phyloP scores from a whole-genome alignment of 2,888 invertebrate genomes.

The Pilophorus perplexus region DNA sequence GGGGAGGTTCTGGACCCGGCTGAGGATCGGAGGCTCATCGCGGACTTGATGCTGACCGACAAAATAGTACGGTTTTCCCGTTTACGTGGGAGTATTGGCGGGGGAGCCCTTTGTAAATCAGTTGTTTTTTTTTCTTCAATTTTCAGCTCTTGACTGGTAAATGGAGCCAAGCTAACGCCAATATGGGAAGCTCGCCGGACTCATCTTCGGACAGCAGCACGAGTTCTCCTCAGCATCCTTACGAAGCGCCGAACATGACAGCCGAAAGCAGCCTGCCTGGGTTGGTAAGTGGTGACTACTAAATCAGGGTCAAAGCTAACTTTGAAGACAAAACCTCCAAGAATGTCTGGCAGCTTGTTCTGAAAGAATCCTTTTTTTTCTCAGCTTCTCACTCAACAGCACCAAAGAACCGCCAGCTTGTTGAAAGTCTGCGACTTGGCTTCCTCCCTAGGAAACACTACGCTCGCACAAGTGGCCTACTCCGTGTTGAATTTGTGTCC shows the following conservation, averaged over 20 bases:
- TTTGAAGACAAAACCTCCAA: no score
- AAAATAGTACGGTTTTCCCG: slow-evolving; percentile 48
- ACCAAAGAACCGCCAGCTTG: slow-evolving; percentile 39
- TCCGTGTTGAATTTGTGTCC: slow-evolving; percentile 44
- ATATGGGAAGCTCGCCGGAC: slow-evolving; percentile 78
- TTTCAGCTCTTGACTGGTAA: slow-evolving; percentile 70
- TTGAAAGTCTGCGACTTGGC: slow-evolving; percentile 44
- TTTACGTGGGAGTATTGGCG: neutral
- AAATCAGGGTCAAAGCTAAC: no score
- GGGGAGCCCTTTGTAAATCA: neutral
- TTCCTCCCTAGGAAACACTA: slow-evolving; percentile 39
- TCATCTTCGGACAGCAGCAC: slow-evolving; percentile 93
- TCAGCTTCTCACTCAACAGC: slow-evolving; percentile 39
- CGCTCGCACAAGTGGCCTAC: slow-evolving; percentile 44
- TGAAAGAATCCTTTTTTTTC: no score
- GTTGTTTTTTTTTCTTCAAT: neutral
- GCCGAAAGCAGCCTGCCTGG: slow-evolving; percentile 89
- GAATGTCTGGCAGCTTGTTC: no score
- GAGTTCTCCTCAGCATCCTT: slow-evolving; percentile 84
- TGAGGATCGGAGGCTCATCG: slow-evolving; percentile 64
- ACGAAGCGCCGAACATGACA: slow-evolving; percentile 74
- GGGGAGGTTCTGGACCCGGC: slow-evolving; percentile 82
- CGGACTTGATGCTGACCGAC: slow-evolving; percentile 48
- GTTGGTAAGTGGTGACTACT: slow-evolving; percentile 71
- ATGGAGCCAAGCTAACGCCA: slow-evolving; percentile 68